Evolutionary conservation across 2,888 invertebrate genomes (phyloP), one percentile per base, ranked within the genome.

Genomic region (Drosophila recens): DNA sequence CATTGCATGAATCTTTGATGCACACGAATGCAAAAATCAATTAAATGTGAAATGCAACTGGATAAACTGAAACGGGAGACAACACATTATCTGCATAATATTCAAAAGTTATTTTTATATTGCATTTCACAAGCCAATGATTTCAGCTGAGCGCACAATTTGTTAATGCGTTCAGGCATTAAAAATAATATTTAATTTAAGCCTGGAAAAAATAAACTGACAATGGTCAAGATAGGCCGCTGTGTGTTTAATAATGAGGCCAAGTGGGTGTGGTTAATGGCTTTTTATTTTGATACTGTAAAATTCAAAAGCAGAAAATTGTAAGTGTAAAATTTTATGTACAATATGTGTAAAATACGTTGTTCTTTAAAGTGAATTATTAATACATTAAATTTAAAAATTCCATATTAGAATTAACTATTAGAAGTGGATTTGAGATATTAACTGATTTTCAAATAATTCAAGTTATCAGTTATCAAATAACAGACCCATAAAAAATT

Each of bases 1-100:
- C 46, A 77, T 63, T 63, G 72, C 86, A 87, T 84, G 86, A 82
- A 85, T 85, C 65, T 85, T 84, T 84, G 80, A 82, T 87, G 88
- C 86, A 85, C 72, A 80, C 73, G 73, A 75, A 75, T 80, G 87
- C 73, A 53, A 76, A 82, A 87, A 87, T 87, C 88, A 84, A 87
- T 84, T 84, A 85, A 80, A 87, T 69, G 82, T 72, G 52, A 87
- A 84, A 70, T 64, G 38, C 57, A 58, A 38, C 51, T 56, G 6
- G 20, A 71, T 30, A n/a, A 42, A 23, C 42, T 13, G 42, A 17
- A 51, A 20, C 36, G 11, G 43, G 5, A 63, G 10, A 40, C 11
- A 11, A 2, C 8, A 34, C n/a, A 30, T 34, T 48, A 30, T 33
- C 38, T 56, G 56, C 46, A 63, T 46, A 63, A 40, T 56, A 38